Conservation (phyloP, 37 sponge, comb jelly and placozoan genomes). For the Beroe forskalii region DNA sequence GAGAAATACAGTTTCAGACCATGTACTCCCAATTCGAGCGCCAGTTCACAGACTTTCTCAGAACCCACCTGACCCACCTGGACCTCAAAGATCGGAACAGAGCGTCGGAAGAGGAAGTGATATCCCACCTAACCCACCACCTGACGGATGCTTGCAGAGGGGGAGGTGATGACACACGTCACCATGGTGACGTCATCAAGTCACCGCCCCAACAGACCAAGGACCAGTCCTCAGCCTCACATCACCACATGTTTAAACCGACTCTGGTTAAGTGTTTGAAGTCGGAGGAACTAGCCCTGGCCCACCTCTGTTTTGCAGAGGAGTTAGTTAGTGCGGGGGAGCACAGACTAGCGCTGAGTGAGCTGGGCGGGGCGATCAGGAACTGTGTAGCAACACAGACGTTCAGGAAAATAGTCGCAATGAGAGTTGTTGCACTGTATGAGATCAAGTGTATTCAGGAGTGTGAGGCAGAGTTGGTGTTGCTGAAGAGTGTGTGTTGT, state of each 20-base stretch:
- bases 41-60: constrained; percentile 21
- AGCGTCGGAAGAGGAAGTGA: background rate
- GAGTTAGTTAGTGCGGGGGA: background rate
- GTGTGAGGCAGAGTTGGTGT: background rate
- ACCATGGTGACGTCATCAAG: background rate
- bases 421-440: background rate
- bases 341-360: background rate
- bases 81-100: background rate
- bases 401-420: background rate
- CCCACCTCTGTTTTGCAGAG: constrained; percentile 12
- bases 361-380: background rate
- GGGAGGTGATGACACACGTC: background rate
- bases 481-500: background rate
- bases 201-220: background rate
- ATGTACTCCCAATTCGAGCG: constrained; percentile 55
- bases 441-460: background rate
- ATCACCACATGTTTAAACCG: background rate
- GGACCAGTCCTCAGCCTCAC: background rate
- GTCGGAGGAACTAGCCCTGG: constrained; percentile 43
- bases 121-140: background rate
- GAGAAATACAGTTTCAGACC: too few species aligned
- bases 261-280: background rate
- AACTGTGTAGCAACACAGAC: background rate
- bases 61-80: background rate
- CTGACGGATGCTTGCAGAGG: background rate